Evolutionary conservation across 2,888 invertebrate species (phyloP), one percentile per base, ranked within the genome.

Genomic region (Conomelus anceps): DNA sequence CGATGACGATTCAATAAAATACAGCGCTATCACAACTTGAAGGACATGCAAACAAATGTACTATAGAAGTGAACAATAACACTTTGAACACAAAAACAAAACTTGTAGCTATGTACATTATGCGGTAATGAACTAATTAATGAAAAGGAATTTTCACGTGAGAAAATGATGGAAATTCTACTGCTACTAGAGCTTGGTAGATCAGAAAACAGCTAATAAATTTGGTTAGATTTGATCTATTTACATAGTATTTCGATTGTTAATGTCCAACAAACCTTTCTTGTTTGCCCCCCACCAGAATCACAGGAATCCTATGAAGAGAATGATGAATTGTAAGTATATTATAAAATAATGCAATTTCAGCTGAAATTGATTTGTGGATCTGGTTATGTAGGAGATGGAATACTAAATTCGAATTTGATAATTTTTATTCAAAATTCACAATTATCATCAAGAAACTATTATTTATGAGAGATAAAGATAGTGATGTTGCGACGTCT

Each of bases 251-350:
- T 63, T n/a, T 13, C 13, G 34, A 88, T 63, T 23, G 23, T 7
- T 22, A 22, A 88, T 23, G 23, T 84, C 41, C 23, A 87, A 89
- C 89, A 84, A 89, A 89, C 89, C 89, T 89, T 86, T 24, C 26
- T 23, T 41, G 87, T 26, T 86, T 84, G 84, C 26, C 87, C 84
- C 84, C 89, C 63, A 89, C 26, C 87, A 84, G 87, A 84, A 89
- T 87, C 22, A 87, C 84, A 17, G 89, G 89, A 4, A 89, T 84
- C 89, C 89, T 89, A 87, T 22, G 87, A 87, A 86, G 84, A 89
- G 22, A 26, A 86, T 17, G 88, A 85, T 23, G 24, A 22, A 22
- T 85, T 1, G 17, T 23, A 22, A 85, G 24, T 23, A 85, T 17
- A 85, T 23, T 23, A 85, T 85, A 9, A n/a, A 23, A 23, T 41